These are phyloP conservation scores for Perognathus longimembris DNA, from an alignment of 2,113 vertebrate genomes.

Conservation along the genomic window DNA sequence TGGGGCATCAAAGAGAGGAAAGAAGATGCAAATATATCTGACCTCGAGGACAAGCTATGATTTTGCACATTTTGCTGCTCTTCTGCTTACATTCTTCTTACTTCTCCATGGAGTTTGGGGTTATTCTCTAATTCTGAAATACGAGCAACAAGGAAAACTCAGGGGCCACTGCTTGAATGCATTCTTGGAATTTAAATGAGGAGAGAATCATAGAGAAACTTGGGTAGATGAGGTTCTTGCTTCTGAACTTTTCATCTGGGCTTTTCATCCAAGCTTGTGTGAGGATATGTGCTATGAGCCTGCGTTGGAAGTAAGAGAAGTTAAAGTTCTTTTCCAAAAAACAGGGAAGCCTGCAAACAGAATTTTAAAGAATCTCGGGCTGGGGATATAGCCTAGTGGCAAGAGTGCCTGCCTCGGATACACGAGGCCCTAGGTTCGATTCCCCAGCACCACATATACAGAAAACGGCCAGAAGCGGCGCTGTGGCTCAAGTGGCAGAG, in stretches of 20 bases:
- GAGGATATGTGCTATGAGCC: background rate
- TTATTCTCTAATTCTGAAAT: background rate
- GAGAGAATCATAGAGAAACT: background rate
- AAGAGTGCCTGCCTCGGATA: no score
- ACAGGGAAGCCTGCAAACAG: background rate
- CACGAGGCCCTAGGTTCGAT: no score
- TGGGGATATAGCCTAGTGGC: no score
- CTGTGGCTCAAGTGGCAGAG: no score
- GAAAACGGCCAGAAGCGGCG: no score
- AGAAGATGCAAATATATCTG: background rate
- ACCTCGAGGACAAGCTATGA: background rate
- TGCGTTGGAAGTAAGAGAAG: background rate
- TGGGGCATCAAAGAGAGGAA: background rate
- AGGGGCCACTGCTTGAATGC: background rate
- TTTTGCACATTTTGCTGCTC: background rate
- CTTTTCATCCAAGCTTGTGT: background rate
- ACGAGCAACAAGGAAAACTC: background rate
- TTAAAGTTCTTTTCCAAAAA: conserved; percentile 1
- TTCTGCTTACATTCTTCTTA: background rate
- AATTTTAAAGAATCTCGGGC: background rate
- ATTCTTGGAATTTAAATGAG: background rate
- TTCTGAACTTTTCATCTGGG: background rate
- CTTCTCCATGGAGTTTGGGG: background rate
- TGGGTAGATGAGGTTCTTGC: background rate
- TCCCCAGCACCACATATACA: no score